Evolutionary conservation across 2,888 invertebrate genomes (phyloP).

Genomic region (Iphiclides podalirius): DNA sequence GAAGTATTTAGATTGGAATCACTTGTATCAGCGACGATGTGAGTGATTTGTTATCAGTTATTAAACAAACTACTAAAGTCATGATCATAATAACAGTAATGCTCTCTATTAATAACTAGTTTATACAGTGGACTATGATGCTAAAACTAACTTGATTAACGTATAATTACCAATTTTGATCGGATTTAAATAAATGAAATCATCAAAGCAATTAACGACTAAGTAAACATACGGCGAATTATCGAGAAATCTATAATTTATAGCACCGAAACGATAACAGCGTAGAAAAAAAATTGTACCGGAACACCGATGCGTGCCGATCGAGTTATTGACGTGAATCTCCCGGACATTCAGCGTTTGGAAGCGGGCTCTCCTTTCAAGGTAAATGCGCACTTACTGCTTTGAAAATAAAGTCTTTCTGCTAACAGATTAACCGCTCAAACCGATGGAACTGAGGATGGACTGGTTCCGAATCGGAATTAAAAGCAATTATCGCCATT

Average conservation of each 20-base stretch:
- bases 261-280: conserved; percentile 31
- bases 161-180: conserved; percentile 10
- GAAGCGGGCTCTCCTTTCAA: not conserved
- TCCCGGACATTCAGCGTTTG: conserved; percentile 66
- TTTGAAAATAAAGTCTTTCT: conserved; percentile 30
- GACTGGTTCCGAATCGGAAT: conserved; percentile 51
- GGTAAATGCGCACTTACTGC: not conserved
- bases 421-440: conserved; percentile 21
- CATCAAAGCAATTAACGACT: not conserved
- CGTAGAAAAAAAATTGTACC: conserved; percentile 44
- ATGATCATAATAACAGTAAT: no score
- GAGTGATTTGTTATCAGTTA: no score
- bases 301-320: conserved; percentile 50
- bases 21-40: no score
- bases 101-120: no score
- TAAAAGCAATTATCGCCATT: conserved; percentile 48
- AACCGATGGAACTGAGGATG: conserved; percentile 39
- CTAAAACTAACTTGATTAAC: no score
- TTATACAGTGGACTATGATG: no score
- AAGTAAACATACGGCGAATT: conserved; percentile 2
- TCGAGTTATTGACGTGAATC: conserved; percentile 68
- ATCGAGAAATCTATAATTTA: conserved; percentile 31
- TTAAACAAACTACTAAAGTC: no score
- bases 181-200: conserved; percentile 11
- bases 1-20: no score